Evolutionary conservation across 2,888 invertebrate genomes (phyloP).

Genomic region (Papilio gigon): DNA sequence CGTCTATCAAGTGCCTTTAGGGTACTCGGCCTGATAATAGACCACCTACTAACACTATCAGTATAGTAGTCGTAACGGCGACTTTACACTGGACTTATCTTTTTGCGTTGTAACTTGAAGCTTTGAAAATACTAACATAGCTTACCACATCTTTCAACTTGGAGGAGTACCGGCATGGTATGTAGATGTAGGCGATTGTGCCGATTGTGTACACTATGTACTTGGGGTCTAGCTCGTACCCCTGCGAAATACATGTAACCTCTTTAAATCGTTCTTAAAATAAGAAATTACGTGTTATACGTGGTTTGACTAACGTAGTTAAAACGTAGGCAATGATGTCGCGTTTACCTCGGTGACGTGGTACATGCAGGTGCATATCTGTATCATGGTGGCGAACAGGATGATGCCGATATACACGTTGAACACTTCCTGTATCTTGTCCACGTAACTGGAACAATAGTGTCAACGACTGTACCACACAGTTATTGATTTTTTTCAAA

Average conservation of each 20-base stretch:
- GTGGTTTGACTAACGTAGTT: too few relatives aligned
- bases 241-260: slow-evolving; percentile 43
- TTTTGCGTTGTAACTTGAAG: neutral
- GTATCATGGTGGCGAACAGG: slow-evolving; percentile 62
- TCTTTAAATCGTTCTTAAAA: neutral
- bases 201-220: slow-evolving; percentile 59
- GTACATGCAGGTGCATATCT: slow-evolving; percentile 64
- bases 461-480: neutral
- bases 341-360: slow-evolving; percentile 61
- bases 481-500: neutral
- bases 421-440: slow-evolving; percentile 60
- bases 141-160: slow-evolving; percentile 60
- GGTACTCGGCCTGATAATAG: neutral
- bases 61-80: neutral
- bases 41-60: too few relatives aligned
- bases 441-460: slow-evolving; percentile 56
- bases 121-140: neutral
- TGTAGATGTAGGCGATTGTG: slow-evolving; percentile 58
- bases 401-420: slow-evolving; percentile 64
- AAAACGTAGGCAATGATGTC: neutral
- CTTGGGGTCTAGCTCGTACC: slow-evolving; percentile 58
- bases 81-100: neutral
- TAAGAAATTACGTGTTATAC: neutral
- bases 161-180: slow-evolving; percentile 64
- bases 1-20: neutral